A percentile compares a stretch with the other conserved stretches of the same genome.
phyloP scores from a whole-genome alignment of 2,113 vertebrate genomes.

The Haliaeetus leucogaster region DNA sequence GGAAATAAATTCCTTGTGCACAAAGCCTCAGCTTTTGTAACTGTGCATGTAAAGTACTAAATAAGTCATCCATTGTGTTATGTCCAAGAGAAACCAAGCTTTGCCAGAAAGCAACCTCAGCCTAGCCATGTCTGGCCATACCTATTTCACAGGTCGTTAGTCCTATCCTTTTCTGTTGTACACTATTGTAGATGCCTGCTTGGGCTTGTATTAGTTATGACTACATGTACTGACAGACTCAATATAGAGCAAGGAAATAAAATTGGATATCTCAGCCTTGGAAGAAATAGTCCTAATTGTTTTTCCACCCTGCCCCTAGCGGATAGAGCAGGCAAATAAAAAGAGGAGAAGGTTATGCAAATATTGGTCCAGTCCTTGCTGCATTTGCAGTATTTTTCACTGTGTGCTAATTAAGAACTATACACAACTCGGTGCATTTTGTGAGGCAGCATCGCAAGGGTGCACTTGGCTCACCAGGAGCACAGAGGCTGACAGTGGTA shows the following conservation, averaged over 20 bases:
- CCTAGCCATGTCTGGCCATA: neutral
- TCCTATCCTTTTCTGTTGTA: neutral
- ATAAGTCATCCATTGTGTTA: neutral
- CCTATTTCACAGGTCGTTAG: conserved; percentile 32
- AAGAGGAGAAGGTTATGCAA: neutral
- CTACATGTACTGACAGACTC: neutral
- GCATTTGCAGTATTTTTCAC: neutral
- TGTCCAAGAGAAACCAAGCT: neutral
- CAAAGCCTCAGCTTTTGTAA: neutral
- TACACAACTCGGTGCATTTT: neutral
- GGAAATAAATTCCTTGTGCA: neutral
- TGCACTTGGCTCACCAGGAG: accelerated
- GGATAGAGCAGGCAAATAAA: neutral
- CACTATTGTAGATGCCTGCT: neutral
- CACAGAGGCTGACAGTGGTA: neutral
- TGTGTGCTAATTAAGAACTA: neutral
- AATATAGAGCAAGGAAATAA: neutral
- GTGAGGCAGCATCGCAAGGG: neutral
- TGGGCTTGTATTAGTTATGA: neutral
- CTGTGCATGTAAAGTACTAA: neutral
- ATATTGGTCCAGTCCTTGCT: neutral
- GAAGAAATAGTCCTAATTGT: neutral
- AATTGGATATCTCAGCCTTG: neutral
- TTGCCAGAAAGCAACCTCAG: neutral
- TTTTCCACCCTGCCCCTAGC: neutral